These are phyloP conservation scores for Thymelicus sylvestris DNA, from an alignment of 2,888 invertebrate species.

Conservation along the genomic window DNA sequence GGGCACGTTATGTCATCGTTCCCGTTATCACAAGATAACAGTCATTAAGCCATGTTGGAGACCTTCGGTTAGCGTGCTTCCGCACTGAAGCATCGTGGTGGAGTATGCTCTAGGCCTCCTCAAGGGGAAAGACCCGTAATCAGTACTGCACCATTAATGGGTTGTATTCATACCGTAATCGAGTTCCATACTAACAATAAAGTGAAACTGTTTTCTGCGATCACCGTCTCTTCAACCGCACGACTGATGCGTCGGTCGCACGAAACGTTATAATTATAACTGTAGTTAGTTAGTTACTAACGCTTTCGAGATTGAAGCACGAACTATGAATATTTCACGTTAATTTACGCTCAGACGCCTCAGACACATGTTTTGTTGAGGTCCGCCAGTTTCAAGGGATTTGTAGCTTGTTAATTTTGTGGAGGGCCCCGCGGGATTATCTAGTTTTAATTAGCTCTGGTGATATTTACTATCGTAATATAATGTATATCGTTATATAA, in stretches of 20 bases:
- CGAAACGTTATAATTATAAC: constrained; percentile 29
- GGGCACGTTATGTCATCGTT: too few species aligned
- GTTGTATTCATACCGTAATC: not conserved
- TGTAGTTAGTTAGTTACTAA: constrained; percentile 14
- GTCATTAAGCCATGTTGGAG: too few species aligned
- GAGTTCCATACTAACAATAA: constrained; percentile 7
- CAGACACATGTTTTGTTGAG: not conserved
- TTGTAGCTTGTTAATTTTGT: not conserved
- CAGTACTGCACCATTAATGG: too few species aligned
- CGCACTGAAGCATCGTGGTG: too few species aligned
- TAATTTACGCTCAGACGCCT: not conserved
- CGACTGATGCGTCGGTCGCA: constrained; percentile 23
- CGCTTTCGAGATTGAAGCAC: not conserved
- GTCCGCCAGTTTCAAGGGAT: not conserved
- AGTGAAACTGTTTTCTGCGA: constrained; percentile 6
- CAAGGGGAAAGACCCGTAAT: too few species aligned
- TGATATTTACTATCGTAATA: too few species aligned
- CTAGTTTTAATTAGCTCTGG: not conserved
- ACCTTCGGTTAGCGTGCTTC: too few species aligned
- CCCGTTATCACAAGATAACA: too few species aligned
- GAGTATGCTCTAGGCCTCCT: too few species aligned
- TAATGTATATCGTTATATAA: too few species aligned
- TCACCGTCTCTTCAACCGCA: not conserved
- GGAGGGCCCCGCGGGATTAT: not conserved
- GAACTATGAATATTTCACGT: constrained; percentile 5